Evolutionary conservation across 2,113 vertebrate species (phyloP).

Genomic region (Tachysurus vachellii): DNA sequence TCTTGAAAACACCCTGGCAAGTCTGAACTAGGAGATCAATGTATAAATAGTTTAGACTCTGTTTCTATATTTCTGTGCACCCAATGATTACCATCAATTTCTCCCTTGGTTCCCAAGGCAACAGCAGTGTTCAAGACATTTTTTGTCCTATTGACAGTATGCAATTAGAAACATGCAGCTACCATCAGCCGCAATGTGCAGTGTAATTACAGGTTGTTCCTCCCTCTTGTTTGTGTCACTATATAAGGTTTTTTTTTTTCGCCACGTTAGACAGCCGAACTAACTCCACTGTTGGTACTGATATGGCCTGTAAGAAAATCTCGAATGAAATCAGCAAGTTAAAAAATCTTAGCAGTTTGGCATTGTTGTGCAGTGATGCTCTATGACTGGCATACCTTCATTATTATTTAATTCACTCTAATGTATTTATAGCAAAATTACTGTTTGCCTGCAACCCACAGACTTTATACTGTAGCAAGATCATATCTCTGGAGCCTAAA

Average conservation of each 20-base stretch:
- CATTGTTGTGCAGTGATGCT: background rate
- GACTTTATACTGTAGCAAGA: background rate
- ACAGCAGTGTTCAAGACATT: constrained; percentile 35
- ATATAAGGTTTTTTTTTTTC: background rate
- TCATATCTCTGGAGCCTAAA: background rate
- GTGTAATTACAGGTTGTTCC: constrained; percentile 47
- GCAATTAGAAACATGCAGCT: constrained; percentile 49
- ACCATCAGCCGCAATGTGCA: constrained; percentile 23
- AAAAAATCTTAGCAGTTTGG: background rate
- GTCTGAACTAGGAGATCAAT: constrained; percentile 16
- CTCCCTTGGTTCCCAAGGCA: constrained; percentile 43
- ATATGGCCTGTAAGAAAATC: constrained; percentile 15
- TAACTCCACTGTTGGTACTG: constrained; percentile 16
- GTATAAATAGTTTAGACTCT: constrained; percentile 44
- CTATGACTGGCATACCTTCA: background rate
- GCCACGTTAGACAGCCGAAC: constrained; percentile 24
- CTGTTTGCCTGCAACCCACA: background rate
- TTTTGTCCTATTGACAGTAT: constrained; percentile 45
- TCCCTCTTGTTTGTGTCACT: constrained; percentile 30
- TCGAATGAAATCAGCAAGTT: background rate
- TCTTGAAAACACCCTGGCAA: constrained; percentile 21
- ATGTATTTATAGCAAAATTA: background rate
- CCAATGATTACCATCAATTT: constrained; percentile 47
- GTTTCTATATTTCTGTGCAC: constrained; percentile 35
- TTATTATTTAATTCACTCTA: background rate